These are phyloP conservation scores for Spea bombifrons DNA, from an alignment of 2,113 vertebrate genomes.

Conservation along the genomic window DNA sequence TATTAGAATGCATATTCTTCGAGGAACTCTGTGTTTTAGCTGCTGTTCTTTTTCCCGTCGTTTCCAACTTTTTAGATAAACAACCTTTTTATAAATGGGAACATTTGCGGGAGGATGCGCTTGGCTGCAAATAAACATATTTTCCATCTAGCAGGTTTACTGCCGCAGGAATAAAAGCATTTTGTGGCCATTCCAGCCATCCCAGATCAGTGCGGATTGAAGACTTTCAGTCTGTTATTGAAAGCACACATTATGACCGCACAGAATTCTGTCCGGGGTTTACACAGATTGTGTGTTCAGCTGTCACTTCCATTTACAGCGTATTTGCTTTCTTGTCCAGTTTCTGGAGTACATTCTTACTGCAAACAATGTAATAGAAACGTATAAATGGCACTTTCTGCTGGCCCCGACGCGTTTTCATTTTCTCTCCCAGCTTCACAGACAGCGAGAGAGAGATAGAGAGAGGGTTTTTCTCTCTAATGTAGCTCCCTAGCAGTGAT, in stretches of 20 bases:
- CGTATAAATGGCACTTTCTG: constrained; percentile 8
- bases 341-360: background rate
- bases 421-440: constrained; percentile 7
- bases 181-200: background rate
- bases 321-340: constrained; percentile 11
- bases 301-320: background rate
- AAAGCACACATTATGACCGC: background rate
- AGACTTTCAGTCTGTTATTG: background rate
- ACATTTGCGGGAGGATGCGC: background rate
- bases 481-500: background rate
- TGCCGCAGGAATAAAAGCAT: background rate
- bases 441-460: background rate
- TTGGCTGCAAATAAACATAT: background rate
- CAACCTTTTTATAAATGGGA: background rate
- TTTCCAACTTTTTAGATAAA: background rate
- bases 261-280: background rate
- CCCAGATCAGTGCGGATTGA: background rate
- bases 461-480: background rate
- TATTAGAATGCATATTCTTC: background rate
- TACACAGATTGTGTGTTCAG: constrained; percentile 2
- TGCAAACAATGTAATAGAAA: background rate
- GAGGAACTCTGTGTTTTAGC: background rate
- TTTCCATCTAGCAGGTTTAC: background rate
- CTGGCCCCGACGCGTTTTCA: background rate
- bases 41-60: background rate